Percentiles rank a stretch among this genome's conserved stretches.
phyloP scores from a whole-genome alignment of 2,113 vertebrate species.

The Synchiropus splendidus region DNA sequence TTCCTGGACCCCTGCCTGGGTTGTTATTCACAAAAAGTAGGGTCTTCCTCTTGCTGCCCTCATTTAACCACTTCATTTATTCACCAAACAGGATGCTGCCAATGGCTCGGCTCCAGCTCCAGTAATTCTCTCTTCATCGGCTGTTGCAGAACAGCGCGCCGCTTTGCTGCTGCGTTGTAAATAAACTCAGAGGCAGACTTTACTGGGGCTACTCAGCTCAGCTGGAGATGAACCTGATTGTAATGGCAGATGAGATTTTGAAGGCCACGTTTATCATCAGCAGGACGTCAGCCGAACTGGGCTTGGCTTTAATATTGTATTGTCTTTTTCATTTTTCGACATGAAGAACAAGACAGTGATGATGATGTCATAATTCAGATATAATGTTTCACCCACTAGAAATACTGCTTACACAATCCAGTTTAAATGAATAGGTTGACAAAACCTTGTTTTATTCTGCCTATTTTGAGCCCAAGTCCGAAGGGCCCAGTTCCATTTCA shows the following conservation, averaged over 20 bases:
- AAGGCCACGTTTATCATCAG: conserved; percentile 46
- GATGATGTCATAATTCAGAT: too few species aligned
- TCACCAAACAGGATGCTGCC: conserved; percentile 46
- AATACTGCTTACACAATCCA: too few species aligned
- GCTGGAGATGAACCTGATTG: conserved; percentile 47
- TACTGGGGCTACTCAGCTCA: conserved; percentile 31
- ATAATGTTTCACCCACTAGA: too few species aligned
- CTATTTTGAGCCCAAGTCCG: too few species aligned
- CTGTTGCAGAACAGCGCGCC: conserved; percentile 41
- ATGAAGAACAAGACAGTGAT: too few species aligned
- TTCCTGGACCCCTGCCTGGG: conserved; percentile 26
- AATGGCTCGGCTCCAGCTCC: conserved; percentile 36
- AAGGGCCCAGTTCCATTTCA: too few species aligned
- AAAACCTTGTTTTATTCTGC: too few species aligned
- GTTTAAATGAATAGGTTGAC: too few species aligned
- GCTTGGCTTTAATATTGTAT: too few species aligned
- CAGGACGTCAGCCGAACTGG: too few species aligned
- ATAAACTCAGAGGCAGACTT: conserved; percentile 41
- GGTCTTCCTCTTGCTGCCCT: conserved; percentile 34
- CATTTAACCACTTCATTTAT: conserved; percentile 62
- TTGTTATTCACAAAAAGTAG: conserved; percentile 53
- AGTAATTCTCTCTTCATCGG: conserved; percentile 16
- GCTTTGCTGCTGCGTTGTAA: conserved; percentile 35
- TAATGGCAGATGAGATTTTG: conserved; percentile 39
- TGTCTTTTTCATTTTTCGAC: too few species aligned